A percentile compares a stretch with the other conserved stretches of the same genome.
These are phyloP conservation scores for Sarcophaga variegata DNA, from an alignment of 2,888 invertebrate species.

Conservation along the genomic window DNA sequence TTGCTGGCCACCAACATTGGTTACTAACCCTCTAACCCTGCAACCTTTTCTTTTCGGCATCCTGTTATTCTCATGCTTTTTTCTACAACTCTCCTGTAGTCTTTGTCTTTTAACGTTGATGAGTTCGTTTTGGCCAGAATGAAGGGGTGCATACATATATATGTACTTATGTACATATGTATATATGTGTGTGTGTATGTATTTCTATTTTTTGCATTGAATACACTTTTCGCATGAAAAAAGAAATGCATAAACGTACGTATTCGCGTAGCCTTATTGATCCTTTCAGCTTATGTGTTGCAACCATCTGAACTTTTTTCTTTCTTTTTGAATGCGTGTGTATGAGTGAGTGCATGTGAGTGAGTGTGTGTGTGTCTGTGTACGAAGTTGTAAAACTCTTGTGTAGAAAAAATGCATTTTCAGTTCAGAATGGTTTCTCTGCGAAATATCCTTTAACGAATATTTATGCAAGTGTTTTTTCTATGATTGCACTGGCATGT, in stretches of 20 bases:
- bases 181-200: constrained; percentile 22
- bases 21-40: constrained; percentile 48
- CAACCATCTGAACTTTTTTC: constrained; percentile 49
- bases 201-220: constrained; percentile 53
- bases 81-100: constrained; percentile 45
- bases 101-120: constrained; percentile 67
- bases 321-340: neutral
- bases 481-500: constrained; percentile 49
- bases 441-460: constrained; percentile 51
- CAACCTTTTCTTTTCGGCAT: constrained; percentile 12
- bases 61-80: neutral
- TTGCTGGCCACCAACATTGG: neutral
- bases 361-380: constrained; percentile 14
- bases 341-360: neutral
- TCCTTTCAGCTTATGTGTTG: constrained; percentile 60
- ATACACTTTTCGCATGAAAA: constrained; percentile 43
- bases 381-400: constrained; percentile 44
- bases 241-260: neutral
- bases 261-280: constrained; percentile 66
- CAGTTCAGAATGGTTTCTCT: constrained; percentile 47
- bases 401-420: constrained; percentile 64
- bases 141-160: constrained; percentile 4
- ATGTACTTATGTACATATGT: neutral
- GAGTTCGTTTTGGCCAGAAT: constrained; percentile 41
- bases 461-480: constrained; percentile 63